Percentiles rank a stretch among this genome's conserved stretches.
phyloP scores from a whole-genome alignment of 2,113 vertebrate genomes.

The Progne subis region DNA sequence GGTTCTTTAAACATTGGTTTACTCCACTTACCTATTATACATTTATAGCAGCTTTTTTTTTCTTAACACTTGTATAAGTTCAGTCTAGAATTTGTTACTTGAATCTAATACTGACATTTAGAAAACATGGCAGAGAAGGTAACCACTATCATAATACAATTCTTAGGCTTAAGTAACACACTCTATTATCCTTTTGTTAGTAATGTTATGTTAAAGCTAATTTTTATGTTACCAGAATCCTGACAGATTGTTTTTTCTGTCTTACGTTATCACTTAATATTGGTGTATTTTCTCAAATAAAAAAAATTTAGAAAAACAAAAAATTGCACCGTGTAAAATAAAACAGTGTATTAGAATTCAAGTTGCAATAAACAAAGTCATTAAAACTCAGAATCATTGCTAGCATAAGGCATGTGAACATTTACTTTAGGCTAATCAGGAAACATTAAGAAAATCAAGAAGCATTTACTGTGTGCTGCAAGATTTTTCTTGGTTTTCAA shows the following conservation, averaged over 20 bases:
- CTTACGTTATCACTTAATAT: background rate
- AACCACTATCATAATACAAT: background rate
- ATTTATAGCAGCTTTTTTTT: background rate
- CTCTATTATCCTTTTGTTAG: background rate
- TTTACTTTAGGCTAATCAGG: background rate
- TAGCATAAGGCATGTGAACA: background rate
- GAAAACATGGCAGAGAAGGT: background rate
- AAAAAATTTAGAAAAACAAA: background rate
- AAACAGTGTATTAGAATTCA: background rate
- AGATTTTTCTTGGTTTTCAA: background rate
- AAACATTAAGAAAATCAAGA: background rate
- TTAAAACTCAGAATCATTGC: background rate
- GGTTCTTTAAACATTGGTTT: background rate
- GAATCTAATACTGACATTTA: background rate
- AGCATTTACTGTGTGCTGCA: background rate
- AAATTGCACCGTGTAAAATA: background rate
- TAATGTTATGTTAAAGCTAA: background rate
- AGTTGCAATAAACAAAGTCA: background rate
- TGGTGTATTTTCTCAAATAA: background rate
- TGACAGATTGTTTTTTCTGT: background rate
- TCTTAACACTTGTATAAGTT: background rate
- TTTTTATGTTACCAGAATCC: background rate
- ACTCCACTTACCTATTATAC: background rate
- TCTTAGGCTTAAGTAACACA: background rate
- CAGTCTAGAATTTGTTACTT: background rate